A percentile compares a stretch with the other conserved stretches of the same genome.
Conservation (phyloP, 2,797 vertebrate genomes). For the Macroramphosus scolopax region DNA sequence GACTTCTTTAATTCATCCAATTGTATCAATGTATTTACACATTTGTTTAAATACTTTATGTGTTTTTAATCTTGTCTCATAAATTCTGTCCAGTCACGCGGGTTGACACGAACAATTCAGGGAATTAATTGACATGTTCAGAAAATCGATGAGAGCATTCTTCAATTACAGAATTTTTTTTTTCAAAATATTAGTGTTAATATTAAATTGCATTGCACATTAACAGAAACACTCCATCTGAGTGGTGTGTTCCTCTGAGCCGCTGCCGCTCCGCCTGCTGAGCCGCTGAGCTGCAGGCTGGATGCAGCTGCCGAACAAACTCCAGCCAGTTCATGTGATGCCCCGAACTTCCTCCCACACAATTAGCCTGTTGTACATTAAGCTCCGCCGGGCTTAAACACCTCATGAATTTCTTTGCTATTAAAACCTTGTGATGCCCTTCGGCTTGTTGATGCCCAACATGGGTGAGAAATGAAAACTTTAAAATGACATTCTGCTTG, state of each 20-base stretch:
- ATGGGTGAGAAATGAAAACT: neutral
- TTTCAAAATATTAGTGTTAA: no score
- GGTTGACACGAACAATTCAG: no score
- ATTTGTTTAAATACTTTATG: no score
- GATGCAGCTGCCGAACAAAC: slow-evolving; percentile 30
- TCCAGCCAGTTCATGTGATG: slow-evolving; percentile 51
- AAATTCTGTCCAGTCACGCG: no score
- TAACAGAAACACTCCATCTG: neutral
- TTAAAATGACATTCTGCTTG: no score
- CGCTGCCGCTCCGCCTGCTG: slow-evolving; percentile 11
- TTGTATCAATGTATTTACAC: no score
- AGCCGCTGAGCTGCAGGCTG: slow-evolving; percentile 24
- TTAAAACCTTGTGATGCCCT: slow-evolving; percentile 42
- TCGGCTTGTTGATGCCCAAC: no score
- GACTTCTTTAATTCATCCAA: no score
- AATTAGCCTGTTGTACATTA: slow-evolving; percentile 54
- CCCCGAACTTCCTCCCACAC: slow-evolving; percentile 35
- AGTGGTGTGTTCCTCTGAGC: slow-evolving; percentile 9
- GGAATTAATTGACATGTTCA: no score
- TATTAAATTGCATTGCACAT: no score
- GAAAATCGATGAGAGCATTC: neutral
- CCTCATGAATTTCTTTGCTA: slow-evolving; percentile 31
- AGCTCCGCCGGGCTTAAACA: slow-evolving; percentile 40
- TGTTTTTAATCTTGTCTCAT: no score
- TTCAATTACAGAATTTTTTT: neutral